Base-by-base conservation (phyloP, 2,888 invertebrate genomes). In the Pandemis corylana region DNA sequence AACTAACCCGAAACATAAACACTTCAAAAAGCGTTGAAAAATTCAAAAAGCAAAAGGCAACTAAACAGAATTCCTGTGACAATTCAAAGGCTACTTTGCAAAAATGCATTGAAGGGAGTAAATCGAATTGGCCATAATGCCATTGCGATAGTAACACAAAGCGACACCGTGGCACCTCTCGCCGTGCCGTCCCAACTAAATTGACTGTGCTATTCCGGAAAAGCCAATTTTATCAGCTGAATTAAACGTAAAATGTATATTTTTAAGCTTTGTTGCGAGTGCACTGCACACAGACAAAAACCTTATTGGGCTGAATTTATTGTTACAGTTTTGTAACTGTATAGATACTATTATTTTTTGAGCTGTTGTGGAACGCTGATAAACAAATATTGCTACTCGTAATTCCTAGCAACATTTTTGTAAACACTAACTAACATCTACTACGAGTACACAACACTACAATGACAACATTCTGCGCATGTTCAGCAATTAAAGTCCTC, bases 91-190 rank as follows among this genome's bases (percentile, higher is more conserved):
- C n/a, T 15, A 51, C 41, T 66, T 66, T 51, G 49, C 44, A 59
- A 59, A 68, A 68, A 68, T 68, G 59, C 68, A 68, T 20, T 20
- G 44, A 68, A 56, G 42, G 13, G n/a, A 44, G 68, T 59, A 59
- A 68, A 68, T 68, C 44, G 56, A 68, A 56, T 68, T 59, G 56
- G 68, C 56, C 68, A 68, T 68, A 68, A 68, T 59, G 44, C 68
- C 68, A 28, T 68, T 46, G 44, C 59, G 44, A 44, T 59, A 44
- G 56, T 28, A 68, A 68, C 68, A 68, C 46, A 44, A 68, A 44
- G 56, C 68, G 68, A 68, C 68, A 46, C 68, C 44, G 42, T 44
- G 36, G 20, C 68, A 13, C 59, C 44, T 68, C 41, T 59, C 42
- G 36, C 51, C n/a, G 41, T 42, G 44, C 28, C 59, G 59, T 44